These are phyloP conservation scores for Drosophila fulvimacula DNA, from an alignment of 2,888 invertebrate species.

Conservation along the genomic window DNA sequence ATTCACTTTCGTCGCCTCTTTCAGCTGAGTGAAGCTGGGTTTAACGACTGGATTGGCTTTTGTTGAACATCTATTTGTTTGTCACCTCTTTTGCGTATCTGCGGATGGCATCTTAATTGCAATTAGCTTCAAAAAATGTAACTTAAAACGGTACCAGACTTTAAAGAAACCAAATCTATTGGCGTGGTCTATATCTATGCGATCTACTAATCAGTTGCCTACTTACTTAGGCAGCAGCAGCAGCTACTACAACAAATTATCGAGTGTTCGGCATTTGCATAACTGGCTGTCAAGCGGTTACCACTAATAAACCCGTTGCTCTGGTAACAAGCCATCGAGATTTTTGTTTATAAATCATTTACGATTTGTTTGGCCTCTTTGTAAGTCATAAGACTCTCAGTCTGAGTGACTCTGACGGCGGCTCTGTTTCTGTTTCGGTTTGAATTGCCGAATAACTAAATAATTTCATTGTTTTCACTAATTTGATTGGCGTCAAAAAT, in stretches of 20 bases:
- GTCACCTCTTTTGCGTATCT: conserved; percentile 64
- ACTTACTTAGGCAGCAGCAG: conserved; percentile 20
- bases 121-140: conserved; percentile 70
- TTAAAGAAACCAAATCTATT: conserved; percentile 1
- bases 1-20: conserved; percentile 57
- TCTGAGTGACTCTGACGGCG: not conserved
- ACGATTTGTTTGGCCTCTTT: conserved; percentile 55
- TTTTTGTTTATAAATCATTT: conserved; percentile 63
- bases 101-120: conserved; percentile 68
- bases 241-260: conserved; percentile 50
- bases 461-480: conserved; percentile 69
- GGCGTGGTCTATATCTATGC: conserved; percentile 29
- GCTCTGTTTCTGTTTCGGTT: conserved; percentile 9
- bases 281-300: conserved; percentile 51
- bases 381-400: not conserved
- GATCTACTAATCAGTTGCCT: conserved; percentile 56
- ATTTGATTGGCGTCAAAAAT: conserved; percentile 72
- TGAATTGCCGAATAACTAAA: conserved; percentile 42
- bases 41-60: conserved; percentile 9
- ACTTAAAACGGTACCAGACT: conserved; percentile 52
- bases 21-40: not conserved
- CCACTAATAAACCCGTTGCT: conserved; percentile 62
- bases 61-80: conserved; percentile 60
- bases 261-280: conserved; percentile 53
- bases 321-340: conserved; percentile 55